Conservation (phyloP, 2,888 invertebrate species). For the Acleris holmiana region DNA sequence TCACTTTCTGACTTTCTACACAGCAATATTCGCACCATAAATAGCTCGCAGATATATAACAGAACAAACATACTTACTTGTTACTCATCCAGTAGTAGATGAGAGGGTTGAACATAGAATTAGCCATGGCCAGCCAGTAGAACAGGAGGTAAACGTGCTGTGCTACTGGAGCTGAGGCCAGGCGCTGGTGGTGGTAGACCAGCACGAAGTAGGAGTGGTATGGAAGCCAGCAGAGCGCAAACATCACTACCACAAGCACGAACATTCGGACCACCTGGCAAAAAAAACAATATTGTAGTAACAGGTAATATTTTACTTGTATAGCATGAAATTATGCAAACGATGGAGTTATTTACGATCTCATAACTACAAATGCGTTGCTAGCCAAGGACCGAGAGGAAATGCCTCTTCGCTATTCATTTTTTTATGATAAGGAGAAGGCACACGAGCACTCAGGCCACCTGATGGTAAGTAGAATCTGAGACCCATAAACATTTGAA, state of each 20-base stretch:
- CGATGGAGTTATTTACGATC: too few species aligned
- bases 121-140: constrained; percentile 96
- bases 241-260: constrained; percentile 92
- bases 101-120: constrained; percentile 95
- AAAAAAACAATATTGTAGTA: constrained; percentile 28
- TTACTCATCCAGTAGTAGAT: constrained; percentile 97
- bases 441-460: too few species aligned
- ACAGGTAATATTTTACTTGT: neutral
- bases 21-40: neutral
- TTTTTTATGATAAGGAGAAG: too few species aligned
- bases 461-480: too few species aligned
- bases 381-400: too few species aligned
- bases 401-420: too few species aligned
- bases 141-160: constrained; percentile 93
- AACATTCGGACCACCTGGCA: constrained; percentile 94
- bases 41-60: neutral
- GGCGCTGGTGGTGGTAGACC: constrained; percentile 84
- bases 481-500: too few species aligned
- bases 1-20: too few species aligned
- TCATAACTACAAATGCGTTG: too few species aligned
- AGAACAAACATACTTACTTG: constrained; percentile 79
- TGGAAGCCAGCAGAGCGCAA: constrained; percentile 94
- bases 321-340: too few species aligned
- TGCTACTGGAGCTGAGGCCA: constrained; percentile 88
- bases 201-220: constrained; percentile 94